phyloP scores from a whole-genome alignment of 2,797 vertebrate genomes.

The Acanthurus leucopareius region DNA sequence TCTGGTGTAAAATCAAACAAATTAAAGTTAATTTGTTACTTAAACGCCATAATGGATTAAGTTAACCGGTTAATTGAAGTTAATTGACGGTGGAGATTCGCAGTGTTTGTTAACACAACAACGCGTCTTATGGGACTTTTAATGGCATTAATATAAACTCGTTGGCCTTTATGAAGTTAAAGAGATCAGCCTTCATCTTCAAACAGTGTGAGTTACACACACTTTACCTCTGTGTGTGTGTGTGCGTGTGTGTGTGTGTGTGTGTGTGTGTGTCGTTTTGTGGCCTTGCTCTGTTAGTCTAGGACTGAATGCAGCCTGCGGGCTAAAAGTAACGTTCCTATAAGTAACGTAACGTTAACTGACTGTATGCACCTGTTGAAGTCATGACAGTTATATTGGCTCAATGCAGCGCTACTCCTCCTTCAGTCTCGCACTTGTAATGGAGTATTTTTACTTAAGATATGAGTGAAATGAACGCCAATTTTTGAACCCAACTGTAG shows the following conservation, averaged over 20 bases:
- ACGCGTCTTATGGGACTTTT: neutral
- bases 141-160: neutral
- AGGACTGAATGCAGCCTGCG: neutral
- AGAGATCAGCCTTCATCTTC: neutral
- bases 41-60: too few relatives aligned
- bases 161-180: neutral
- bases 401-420: too few relatives aligned
- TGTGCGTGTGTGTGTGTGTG: neutral
- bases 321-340: neutral
- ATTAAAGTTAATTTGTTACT: too few relatives aligned
- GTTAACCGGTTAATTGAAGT: neutral
- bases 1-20: neutral
- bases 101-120: neutral
- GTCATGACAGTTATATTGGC: neutral
- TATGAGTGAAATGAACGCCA: too few relatives aligned
- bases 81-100: neutral
- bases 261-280: neutral
- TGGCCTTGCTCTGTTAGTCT: too few relatives aligned
- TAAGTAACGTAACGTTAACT: too few relatives aligned
- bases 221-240: neutral
- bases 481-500: too few relatives aligned
- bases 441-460: too few relatives aligned
- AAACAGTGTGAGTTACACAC: neutral
- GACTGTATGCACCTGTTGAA: neutral
- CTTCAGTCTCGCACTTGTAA: too few relatives aligned